Percentiles rank a stretch among this genome's conserved stretches.
Conservation (phyloP, 2,113 vertebrate species). For the Vicugna pacos region DNA sequence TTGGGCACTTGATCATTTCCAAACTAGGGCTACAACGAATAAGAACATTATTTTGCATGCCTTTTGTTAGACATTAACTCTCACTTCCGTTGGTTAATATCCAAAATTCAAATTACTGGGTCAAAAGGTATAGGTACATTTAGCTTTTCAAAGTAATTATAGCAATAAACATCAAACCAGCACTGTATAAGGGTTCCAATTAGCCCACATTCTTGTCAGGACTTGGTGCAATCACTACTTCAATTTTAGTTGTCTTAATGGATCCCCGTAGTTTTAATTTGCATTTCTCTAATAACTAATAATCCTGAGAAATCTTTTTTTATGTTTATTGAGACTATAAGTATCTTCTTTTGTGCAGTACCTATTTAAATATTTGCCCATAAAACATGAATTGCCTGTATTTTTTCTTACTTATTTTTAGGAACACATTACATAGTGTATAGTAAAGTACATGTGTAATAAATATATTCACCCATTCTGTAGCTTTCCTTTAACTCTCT, state of each 20-base stretch:
- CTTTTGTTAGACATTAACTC: background rate
- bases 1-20: background rate
- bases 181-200: background rate
- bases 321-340: background rate
- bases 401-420: background rate
- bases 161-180: background rate
- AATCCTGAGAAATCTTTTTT: background rate
- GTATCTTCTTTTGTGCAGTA: background rate
- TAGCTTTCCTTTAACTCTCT: background rate
- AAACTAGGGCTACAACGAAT: background rate
- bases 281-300: background rate
- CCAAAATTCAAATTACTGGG: background rate
- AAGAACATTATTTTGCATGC: background rate
- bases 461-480: background rate
- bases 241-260: background rate
- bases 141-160: background rate
- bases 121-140: background rate
- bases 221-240: background rate
- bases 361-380: background rate
- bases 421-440: background rate
- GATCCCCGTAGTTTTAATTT: background rate
- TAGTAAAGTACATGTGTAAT: background rate
- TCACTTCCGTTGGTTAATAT: background rate
- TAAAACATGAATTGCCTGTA: background rate
- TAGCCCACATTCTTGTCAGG: background rate